Percentiles rank a stretch among this genome's conserved stretches.
Conservation (phyloP, 2,113 vertebrate genomes). For the Sula dactylatra region DNA sequence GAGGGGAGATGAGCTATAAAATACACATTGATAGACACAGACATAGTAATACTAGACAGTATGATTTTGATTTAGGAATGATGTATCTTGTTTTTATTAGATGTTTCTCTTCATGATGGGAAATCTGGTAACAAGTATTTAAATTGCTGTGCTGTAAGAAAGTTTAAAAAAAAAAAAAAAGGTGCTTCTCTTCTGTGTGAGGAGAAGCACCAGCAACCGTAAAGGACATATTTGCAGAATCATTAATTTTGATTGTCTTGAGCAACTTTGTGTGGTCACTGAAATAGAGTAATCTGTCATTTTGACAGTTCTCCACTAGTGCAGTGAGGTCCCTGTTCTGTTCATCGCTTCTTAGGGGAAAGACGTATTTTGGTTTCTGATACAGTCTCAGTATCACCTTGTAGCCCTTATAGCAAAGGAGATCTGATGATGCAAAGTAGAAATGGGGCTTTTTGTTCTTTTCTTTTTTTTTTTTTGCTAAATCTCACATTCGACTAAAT, state of each 20-base stretch:
- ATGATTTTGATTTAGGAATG: neutral
- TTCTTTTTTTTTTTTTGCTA: neutral
- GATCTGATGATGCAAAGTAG: neutral
- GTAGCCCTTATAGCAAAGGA: neutral
- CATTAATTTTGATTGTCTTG: slow-evolving; percentile 40
- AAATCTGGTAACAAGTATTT: neutral
- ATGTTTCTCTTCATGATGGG: neutral
- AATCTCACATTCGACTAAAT: neutral
- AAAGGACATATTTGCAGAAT: neutral
- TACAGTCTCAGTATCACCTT: neutral
- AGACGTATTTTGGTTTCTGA: neutral
- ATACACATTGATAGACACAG: neutral
- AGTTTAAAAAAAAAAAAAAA: neutral
- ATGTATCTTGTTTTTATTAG: neutral
- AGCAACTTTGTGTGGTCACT: neutral
- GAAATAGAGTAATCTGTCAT: slow-evolving; percentile 39
- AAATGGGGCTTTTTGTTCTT: rapidly evolving
- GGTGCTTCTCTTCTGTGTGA: neutral
- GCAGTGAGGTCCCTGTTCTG: slow-evolving; percentile 7
- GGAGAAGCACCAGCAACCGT: neutral
- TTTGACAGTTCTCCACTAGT: neutral
- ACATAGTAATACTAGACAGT: neutral
- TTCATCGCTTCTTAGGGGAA: neutral
- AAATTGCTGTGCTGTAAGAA: neutral
- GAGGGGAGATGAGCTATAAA: neutral